A percentile compares a stretch with the other conserved stretches of the same genome.
Conservation (phyloP, 2,113 vertebrate species). For the Corapipo altera region DNA sequence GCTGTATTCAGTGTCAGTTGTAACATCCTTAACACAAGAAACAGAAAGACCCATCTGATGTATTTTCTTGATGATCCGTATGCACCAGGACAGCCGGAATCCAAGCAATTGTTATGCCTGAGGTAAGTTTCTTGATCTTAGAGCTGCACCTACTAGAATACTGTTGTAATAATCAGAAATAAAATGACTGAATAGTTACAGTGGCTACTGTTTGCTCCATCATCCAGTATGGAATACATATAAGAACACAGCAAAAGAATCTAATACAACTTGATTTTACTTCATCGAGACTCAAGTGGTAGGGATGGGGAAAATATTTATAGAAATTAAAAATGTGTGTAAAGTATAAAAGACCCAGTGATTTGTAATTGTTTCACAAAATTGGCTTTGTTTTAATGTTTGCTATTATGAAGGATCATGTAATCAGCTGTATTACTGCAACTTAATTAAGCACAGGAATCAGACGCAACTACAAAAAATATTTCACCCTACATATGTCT, state of each 20-base stretch:
- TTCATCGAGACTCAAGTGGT: background rate
- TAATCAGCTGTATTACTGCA: background rate
- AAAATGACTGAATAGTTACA: background rate
- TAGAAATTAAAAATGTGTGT: background rate
- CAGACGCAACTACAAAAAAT: background rate
- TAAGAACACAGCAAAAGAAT: background rate
- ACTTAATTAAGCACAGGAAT: background rate
- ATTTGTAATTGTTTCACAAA: background rate
- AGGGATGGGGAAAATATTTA: background rate
- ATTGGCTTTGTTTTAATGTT: background rate
- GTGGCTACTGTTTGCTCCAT: background rate
- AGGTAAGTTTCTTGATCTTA: background rate
- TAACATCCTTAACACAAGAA: background rate
- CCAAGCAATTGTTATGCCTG: background rate
- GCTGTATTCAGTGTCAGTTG: background rate
- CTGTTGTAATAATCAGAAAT: background rate
- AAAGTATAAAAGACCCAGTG: background rate
- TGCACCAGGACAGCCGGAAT: background rate
- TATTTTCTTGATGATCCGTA: background rate
- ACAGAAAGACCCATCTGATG: background rate
- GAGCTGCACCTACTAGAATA: background rate
- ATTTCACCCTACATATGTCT: background rate
- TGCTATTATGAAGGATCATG: background rate
- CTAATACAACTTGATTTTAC: background rate
- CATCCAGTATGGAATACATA: background rate